Percentiles rank a stretch among this genome's conserved stretches.
These are phyloP conservation scores for Lipotes vexillifer DNA, from an alignment of 2,113 vertebrate genomes.

Conservation along the genomic window DNA sequence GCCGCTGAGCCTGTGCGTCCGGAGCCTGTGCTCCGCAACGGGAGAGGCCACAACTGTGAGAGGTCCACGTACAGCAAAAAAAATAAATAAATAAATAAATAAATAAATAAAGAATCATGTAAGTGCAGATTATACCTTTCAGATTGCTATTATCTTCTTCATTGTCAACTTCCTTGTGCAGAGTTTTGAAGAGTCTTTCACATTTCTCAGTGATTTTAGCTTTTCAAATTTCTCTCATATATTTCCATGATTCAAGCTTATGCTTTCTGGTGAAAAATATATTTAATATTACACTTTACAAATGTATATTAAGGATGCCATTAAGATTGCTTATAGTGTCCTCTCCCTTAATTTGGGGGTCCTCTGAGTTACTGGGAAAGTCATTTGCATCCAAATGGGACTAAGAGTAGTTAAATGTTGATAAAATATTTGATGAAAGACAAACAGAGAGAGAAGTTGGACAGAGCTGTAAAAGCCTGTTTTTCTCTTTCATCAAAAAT, in stretches of 20 bases:
- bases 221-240: not conserved
- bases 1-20: too few species aligned
- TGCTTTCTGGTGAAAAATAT: not conserved
- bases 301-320: not conserved
- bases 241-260: not conserved
- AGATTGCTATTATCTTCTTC: not conserved
- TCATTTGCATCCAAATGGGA: not conserved
- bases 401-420: not conserved
- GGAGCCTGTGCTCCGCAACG: too few species aligned
- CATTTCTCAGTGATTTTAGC: not conserved
- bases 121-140: not conserved
- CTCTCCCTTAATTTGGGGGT: not conserved
- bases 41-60: too few species aligned
- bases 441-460: not conserved
- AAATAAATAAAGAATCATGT: not conserved
- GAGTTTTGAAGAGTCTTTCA: not conserved
- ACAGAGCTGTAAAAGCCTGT: not conserved
- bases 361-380: not conserved
- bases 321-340: not conserved
- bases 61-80: too few species aligned
- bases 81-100: too few species aligned
- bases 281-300: not conserved
- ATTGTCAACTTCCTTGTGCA: not conserved
- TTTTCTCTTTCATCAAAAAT: not conserved
- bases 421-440: constrained; percentile 11